Percentiles rank a stretch among this genome's conserved stretches.
Conservation (phyloP, 2,797 vertebrate species). For the Podarcis siculus region DNA sequence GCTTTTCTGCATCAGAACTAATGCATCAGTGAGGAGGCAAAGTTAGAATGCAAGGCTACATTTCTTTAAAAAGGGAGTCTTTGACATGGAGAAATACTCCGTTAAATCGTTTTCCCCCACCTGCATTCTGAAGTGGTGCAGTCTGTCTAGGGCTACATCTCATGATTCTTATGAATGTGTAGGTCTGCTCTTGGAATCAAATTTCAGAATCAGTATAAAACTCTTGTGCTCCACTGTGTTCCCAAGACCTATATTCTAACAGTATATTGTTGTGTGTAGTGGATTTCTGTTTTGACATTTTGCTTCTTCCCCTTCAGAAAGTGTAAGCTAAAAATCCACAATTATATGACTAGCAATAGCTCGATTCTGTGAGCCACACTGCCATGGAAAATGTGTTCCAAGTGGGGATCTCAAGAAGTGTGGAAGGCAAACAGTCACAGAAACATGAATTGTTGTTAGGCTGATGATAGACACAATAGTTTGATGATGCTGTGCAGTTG, state of each 20-base stretch:
- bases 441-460: background rate
- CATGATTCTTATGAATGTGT: background rate
- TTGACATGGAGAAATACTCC: background rate
- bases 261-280: background rate
- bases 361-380: background rate
- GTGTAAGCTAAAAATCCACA: background rate
- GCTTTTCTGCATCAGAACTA: background rate
- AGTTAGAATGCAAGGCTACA: background rate
- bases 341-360: background rate
- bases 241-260: background rate
- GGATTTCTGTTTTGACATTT: background rate
- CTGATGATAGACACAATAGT: background rate
- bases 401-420: background rate
- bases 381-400: background rate
- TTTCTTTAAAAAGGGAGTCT: background rate
- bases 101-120: background rate
- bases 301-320: background rate
- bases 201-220: background rate
- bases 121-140: background rate
- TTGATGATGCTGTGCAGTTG: background rate
- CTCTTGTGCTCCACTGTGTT: background rate
- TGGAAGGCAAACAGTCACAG: background rate
- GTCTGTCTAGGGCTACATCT: background rate
- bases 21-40: background rate
- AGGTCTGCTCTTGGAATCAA: background rate